These are phyloP conservation scores for Cliona cf. orientalis DNA, from an alignment of 37 sponge, comb jelly and placozoan species.

Conservation along the genomic window DNA sequence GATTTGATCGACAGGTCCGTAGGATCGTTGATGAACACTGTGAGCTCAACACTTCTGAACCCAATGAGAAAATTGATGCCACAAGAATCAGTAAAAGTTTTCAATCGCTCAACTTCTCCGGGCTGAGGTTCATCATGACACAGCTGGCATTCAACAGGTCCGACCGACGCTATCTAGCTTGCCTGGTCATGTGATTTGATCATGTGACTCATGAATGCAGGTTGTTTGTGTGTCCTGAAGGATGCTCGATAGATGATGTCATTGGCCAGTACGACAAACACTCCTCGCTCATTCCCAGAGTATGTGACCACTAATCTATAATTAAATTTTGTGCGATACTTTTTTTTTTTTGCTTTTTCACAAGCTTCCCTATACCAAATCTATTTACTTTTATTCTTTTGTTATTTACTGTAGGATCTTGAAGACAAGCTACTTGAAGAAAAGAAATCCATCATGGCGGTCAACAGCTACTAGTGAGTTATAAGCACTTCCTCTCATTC, in stretches of 20 bases:
- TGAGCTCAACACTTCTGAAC: slow-evolving; percentile 47
- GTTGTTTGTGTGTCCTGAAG: slow-evolving; percentile 30
- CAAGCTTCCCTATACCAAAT: slow-evolving; percentile 20
- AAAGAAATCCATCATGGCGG: slow-evolving; percentile 26
- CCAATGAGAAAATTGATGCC: slow-evolving; percentile 47
- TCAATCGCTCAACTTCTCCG: slow-evolving; percentile 18
- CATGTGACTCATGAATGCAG: not conserved
- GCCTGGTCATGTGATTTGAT: not conserved
- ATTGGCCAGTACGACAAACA: slow-evolving; percentile 37
- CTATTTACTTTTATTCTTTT: slow-evolving; percentile 5
- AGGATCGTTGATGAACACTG: slow-evolving; percentile 52
- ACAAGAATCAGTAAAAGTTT: slow-evolving; percentile 39
- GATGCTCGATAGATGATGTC: slow-evolving; percentile 5
- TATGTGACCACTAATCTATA: not conserved
- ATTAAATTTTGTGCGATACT: too few relatives aligned
- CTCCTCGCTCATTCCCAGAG: slow-evolving; percentile 31
- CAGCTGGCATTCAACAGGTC: slow-evolving; percentile 40
- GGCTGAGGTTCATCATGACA: slow-evolving; percentile 35
- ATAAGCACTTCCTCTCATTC: not conserved
- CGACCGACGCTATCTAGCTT: not conserved
- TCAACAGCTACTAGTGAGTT: slow-evolving; percentile 32
- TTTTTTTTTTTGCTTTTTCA: too few relatives aligned
- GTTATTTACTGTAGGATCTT: slow-evolving; percentile 17
- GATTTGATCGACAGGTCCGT: slow-evolving; percentile 39
- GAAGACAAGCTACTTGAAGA: slow-evolving; percentile 43